These are phyloP conservation scores for Drosophila suzukii DNA, from an alignment of 1,140 invertebrate species.

Conservation along the genomic window DNA sequence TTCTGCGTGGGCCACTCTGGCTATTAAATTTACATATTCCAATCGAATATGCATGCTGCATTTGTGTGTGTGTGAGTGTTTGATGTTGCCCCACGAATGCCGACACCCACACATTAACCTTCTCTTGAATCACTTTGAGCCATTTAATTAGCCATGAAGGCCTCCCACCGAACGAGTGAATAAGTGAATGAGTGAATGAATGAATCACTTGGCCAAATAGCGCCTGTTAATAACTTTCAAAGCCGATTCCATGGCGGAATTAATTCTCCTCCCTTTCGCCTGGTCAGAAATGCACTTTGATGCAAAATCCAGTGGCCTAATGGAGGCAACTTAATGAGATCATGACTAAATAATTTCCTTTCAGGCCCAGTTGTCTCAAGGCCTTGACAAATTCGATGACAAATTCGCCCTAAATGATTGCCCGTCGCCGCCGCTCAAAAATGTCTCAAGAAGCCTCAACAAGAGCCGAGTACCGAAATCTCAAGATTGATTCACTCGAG, in stretches of 20 bases:
- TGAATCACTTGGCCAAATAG: constrained; percentile 33
- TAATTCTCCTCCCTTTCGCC: neutral
- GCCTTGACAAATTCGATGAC: neutral
- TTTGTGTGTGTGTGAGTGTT: constrained; percentile 9
- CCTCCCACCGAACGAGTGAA: constrained; percentile 33
- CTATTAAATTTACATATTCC: constrained; percentile 71
- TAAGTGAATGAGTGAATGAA: neutral
- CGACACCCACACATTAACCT: constrained; percentile 75
- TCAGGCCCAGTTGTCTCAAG: neutral
- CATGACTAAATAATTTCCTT: constrained; percentile 1
- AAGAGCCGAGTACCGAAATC: constrained; percentile 26
- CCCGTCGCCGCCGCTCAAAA: constrained; percentile 7
- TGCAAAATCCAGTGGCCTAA: constrained; percentile 3
- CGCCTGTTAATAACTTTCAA: constrained; percentile 25
- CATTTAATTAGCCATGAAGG: constrained; percentile 80
- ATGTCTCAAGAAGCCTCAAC: constrained; percentile 26
- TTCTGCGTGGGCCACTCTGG: constrained; percentile 55
- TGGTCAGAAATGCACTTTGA: constrained; percentile 4
- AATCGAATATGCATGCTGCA: constrained; percentile 67
- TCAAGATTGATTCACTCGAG: constrained; percentile 62
- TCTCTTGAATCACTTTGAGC: constrained; percentile 64
- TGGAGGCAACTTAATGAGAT: neutral
- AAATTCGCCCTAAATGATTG: constrained; percentile 16
- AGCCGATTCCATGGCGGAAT: constrained; percentile 5
- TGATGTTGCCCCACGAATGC: constrained; percentile 69